Percentiles rank a stretch among this genome's conserved stretches.
These are phyloP conservation scores for Ptiloglossa arizonensis DNA, from an alignment of 1,140 invertebrate species.

Conservation along the genomic window DNA sequence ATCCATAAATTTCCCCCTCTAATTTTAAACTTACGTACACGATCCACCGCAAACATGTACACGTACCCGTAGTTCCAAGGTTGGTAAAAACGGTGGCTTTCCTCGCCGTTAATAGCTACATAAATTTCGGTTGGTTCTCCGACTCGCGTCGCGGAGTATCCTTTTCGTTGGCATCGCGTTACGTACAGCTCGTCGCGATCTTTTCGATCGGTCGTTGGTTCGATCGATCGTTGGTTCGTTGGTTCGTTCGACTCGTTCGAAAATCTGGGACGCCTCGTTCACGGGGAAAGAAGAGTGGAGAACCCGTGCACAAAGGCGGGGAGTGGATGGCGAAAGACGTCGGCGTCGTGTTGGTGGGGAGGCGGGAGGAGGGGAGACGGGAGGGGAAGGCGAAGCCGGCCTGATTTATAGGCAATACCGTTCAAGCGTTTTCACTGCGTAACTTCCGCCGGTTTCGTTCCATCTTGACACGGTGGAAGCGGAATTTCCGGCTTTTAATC, in stretches of 20 bases:
- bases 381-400: slow-evolving; percentile 14
- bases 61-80: too few relatives aligned
- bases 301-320: slow-evolving; percentile 1
- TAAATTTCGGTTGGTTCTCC: too few relatives aligned
- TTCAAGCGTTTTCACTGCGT: slow-evolving; percentile 64
- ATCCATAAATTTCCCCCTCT: too few relatives aligned
- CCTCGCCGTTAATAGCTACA: too few relatives aligned
- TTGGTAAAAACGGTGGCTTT: too few relatives aligned
- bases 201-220: slow-evolving; percentile 6
- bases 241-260: too few relatives aligned
- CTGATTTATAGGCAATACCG: slow-evolving; percentile 64
- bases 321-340: slow-evolving; percentile 23
- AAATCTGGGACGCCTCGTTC: slow-evolving; percentile 35
- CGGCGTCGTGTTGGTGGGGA: slow-evolving; percentile 6
- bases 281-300: slow-evolving; percentile 7
- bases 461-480: slow-evolving; percentile 56
- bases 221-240: slow-evolving; percentile 36
- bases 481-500: slow-evolving; percentile 59
- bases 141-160: not conserved
- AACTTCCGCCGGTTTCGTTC: slow-evolving; percentile 68
- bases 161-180: not conserved
- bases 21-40: too few relatives aligned
- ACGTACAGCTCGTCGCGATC: not conserved
- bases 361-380: not conserved
- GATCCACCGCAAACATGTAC: too few relatives aligned